phyloP scores from a whole-genome alignment of 2,113 vertebrate genomes.

The Chloebia gouldiae region DNA sequence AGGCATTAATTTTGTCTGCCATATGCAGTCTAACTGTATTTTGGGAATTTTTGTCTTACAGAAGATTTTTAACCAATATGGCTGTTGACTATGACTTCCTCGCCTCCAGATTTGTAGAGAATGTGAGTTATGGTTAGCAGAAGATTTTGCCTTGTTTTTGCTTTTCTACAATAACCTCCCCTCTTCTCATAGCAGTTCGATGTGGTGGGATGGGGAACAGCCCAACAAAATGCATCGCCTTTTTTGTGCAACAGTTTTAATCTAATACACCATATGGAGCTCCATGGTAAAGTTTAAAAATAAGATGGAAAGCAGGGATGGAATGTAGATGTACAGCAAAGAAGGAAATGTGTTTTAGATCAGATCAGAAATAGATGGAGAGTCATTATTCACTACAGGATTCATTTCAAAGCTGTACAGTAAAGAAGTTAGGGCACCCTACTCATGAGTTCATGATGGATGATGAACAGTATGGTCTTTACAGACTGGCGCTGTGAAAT shows the following conservation, averaged over 20 bases:
- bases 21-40: neutral
- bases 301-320: conserved; percentile 4
- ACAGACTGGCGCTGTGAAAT: conserved; percentile 30
- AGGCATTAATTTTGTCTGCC: neutral
- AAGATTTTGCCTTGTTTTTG: neutral
- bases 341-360: conserved; percentile 50
- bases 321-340: neutral
- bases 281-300: conserved; percentile 23
- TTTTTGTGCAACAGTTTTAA: neutral
- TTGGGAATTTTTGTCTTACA: neutral
- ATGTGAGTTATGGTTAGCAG: neutral
- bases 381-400: conserved; percentile 18
- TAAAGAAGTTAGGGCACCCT: conserved; percentile 23
- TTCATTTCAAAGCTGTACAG: conserved; percentile 36
- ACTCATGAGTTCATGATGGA: conserved; percentile 29
- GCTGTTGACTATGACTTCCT: neutral
- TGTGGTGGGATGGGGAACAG: neutral
- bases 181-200: fast-evolving
- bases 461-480: conserved; percentile 49
- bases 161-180: neutral
- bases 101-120: neutral
- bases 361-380: conserved; percentile 33
- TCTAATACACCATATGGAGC: neutral
- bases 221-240: neutral
- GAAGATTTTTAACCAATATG: neutral